Base-by-base conservation (phyloP, 1,140 invertebrate genomes). In the Sitobion miscanthi region DNA sequence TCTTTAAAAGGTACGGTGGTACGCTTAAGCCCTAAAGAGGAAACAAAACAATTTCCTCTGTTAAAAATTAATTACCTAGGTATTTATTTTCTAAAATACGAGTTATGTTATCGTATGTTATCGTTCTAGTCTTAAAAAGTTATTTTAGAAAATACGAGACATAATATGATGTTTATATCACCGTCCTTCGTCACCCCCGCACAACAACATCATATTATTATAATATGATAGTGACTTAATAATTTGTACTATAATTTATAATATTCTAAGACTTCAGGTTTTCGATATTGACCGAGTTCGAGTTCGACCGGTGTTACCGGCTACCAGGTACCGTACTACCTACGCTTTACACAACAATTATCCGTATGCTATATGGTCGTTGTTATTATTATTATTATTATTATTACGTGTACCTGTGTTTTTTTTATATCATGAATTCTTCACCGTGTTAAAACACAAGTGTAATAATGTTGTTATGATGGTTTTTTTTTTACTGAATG, bases 391-490 rank as follows among this genome's bases (percentile, higher is more conserved):
- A 42, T 42, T 42, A 82, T 57, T 57, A 77, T 77, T 35, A 82
- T 38, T 69, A 35, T 83, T 38, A 83, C 77, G 77, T 35, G 20
- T 83, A 38, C 35, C 77, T 38, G 7, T 2, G 6, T 6, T 83
- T 83, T 38, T 83, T 83, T 83, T 82, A 83, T 38, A 83, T 23
- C 20, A 35, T 83, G 77, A 20, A 38, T 83, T 83, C 35, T 83
- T 38, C 35, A 38, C 21, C 38, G 83, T 85, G 42, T 85, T 85
- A 45, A 85, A 42, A 85, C 38, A 85, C 83, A 42, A 85, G 83
- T 85, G 83, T 85, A 85, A 85, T 85, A 83, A 83, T 38, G 83
- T 85, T 42, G 23, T 45, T 30, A 85, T 85, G 8, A 87, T 87
- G 38, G 14, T 87, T 87, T 30, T 49, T 42, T 83, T 85, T 85